These are phyloP conservation scores for Clusia tigrina DNA, from an alignment of 2,888 invertebrate genomes.

Conservation along the genomic window DNA sequence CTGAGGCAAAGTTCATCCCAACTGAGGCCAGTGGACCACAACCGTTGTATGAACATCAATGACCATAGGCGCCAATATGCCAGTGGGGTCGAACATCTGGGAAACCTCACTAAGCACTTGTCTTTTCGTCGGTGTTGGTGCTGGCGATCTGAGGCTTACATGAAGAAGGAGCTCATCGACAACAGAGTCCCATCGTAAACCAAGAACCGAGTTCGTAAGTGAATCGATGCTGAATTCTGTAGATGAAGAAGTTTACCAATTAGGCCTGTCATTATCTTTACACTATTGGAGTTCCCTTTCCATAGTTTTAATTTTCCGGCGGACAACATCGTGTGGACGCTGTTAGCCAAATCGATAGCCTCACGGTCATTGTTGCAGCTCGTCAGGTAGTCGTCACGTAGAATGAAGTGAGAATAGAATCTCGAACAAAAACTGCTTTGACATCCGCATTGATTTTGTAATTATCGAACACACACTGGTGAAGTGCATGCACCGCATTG, in stretches of 20 bases:
- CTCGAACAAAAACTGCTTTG: not conserved
- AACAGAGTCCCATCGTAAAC: constrained; percentile 1
- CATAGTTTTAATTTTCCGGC: not conserved
- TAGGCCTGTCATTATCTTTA: not conserved
- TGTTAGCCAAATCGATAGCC: not conserved
- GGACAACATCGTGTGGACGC: not conserved
- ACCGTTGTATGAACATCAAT: constrained; percentile 22
- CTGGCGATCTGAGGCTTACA: not conserved
- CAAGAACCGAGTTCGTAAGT: not conserved
- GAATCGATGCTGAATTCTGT: not conserved
- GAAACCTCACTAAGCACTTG: constrained; percentile 16
- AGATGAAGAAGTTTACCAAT: not conserved
- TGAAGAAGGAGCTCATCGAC: not conserved
- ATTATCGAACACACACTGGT: constrained; percentile 6
- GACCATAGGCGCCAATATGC: constrained; percentile 20
- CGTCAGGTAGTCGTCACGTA: constrained; percentile 6
- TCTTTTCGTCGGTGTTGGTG: constrained; percentile 13
- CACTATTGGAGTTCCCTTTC: constrained; percentile 2
- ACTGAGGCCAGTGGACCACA: constrained; percentile 18
- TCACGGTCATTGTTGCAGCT: not conserved
- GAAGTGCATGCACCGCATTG: constrained; percentile 4
- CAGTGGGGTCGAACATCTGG: constrained; percentile 21
- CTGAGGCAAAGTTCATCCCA: constrained; percentile 15
- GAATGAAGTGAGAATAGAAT: not conserved
- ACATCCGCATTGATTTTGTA: not conserved